phyloP scores from a whole-genome alignment of 1,140 invertebrate genomes.

The Drosophila mojavensis region DNA sequence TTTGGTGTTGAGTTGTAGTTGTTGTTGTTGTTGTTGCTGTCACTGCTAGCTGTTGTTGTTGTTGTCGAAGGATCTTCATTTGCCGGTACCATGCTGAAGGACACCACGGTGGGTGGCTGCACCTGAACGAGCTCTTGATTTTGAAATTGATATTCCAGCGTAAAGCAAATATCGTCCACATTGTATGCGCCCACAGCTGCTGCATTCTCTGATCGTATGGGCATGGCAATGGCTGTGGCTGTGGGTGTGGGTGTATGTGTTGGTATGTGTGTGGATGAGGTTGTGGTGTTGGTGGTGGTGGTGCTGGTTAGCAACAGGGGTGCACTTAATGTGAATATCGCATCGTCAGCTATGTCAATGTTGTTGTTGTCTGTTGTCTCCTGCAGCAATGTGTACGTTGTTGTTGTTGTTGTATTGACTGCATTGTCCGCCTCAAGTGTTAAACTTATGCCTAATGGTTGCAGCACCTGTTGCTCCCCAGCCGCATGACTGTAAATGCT shows the following conservation, averaged over 20 bases:
- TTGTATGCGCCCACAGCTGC: slow-evolving; percentile 60
- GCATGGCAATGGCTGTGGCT: slow-evolving; percentile 36
- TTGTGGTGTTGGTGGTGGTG: slow-evolving; percentile 7
- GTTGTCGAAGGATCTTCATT: slow-evolving; percentile 25
- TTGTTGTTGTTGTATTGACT: slow-evolving; percentile 29
- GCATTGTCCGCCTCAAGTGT: slow-evolving; percentile 53
- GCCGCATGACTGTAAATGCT: slow-evolving; percentile 32
- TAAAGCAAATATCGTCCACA: slow-evolving; percentile 77
- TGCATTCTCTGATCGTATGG: slow-evolving; percentile 53
- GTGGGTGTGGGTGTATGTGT: slow-evolving; percentile 33
- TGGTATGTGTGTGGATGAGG: slow-evolving; percentile 25
- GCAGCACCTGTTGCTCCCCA: slow-evolving; percentile 81
- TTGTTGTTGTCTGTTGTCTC: slow-evolving; percentile 24
- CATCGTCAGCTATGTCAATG: slow-evolving; percentile 35
- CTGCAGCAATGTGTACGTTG: slow-evolving; percentile 45
- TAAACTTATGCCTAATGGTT: slow-evolving; percentile 70
- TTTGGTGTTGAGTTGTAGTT: slow-evolving; percentile 30
- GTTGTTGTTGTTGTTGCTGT: slow-evolving; percentile 21
- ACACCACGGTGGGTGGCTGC: slow-evolving; percentile 74
- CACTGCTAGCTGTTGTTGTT: slow-evolving; percentile 47
- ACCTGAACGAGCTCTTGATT: slow-evolving; percentile 80
- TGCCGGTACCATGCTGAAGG: slow-evolving; percentile 57
- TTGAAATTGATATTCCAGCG: slow-evolving; percentile 77
- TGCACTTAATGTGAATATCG: slow-evolving; percentile 42
- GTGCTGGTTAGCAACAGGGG: slow-evolving; percentile 52